A percentile compares a stretch with the other conserved stretches of the same genome.
Evolutionary conservation across 2,797 vertebrate genomes (phyloP).

Genomic region (Dallia pectoralis): DNA sequence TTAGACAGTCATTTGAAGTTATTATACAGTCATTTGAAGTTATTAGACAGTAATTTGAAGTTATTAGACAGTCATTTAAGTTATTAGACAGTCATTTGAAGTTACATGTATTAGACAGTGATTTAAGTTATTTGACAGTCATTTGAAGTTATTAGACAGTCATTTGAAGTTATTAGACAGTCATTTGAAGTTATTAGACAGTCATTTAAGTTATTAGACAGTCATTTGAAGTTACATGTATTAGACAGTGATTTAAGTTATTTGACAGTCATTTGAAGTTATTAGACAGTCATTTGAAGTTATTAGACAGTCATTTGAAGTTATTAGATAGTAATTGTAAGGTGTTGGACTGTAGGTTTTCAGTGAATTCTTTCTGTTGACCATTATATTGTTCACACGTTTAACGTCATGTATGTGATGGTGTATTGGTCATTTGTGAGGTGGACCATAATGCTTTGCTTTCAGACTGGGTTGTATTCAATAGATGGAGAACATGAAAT

Average conservation of each 20-base stretch:
- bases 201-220: not conserved
- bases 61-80: not conserved
- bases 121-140: too few species aligned
- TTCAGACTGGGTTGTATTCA: constrained; percentile 57
- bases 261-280: too few species aligned
- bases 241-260: too few species aligned
- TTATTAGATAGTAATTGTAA: not conserved
- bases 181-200: too few species aligned
- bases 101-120: too few species aligned
- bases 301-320: too few species aligned
- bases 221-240: too few species aligned
- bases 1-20: not conserved
- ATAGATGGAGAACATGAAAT: constrained; percentile 62
- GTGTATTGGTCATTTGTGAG: constrained; percentile 11
- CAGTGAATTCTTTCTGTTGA: not conserved
- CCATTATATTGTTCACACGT: not conserved
- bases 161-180: too few species aligned
- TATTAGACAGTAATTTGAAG: not conserved
- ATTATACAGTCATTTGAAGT: too few species aligned
- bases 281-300: too few species aligned
- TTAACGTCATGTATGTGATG: not conserved
- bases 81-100: too few species aligned
- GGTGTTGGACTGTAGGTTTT: not conserved
- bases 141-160: too few species aligned
- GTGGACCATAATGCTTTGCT: constrained; percentile 54